phyloP scores from a whole-genome alignment of 2,888 invertebrate genomes.

The Phengaris alcon region DNA sequence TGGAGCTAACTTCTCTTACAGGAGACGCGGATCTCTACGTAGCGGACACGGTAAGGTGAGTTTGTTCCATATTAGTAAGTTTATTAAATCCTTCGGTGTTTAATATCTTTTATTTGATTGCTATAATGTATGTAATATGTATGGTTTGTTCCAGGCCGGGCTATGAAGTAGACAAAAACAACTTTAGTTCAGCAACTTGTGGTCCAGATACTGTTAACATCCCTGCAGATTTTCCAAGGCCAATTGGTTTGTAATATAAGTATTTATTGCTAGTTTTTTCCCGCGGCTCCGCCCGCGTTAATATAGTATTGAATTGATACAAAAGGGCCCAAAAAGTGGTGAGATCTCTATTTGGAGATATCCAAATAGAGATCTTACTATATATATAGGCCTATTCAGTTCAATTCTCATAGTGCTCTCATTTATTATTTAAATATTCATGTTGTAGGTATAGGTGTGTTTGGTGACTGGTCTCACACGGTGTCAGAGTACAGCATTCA shows the following conservation, averaged over 20 bases:
- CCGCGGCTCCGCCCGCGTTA: no score
- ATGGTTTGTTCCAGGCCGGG: constrained; percentile 53
- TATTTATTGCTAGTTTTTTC: background rate
- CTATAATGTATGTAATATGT: background rate
- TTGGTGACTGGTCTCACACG: constrained; percentile 62
- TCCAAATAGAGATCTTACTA: no score
- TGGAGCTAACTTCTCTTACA: constrained; percentile 60
- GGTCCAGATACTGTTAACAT: constrained; percentile 59
- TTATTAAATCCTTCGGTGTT: background rate
- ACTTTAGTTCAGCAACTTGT: constrained; percentile 67
- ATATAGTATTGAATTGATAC: no score
- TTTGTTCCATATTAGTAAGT: background rate
- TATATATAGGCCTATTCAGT: no score
- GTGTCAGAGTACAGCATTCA: constrained; percentile 65
- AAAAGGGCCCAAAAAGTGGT: no score
- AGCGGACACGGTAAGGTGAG: constrained; percentile 61
- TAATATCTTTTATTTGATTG: background rate
- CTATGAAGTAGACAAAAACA: constrained; percentile 61
- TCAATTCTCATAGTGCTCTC: background rate
- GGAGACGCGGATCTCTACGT: constrained; percentile 73
- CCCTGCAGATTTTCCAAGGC: constrained; percentile 62
- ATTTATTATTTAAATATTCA: constrained; percentile 29
- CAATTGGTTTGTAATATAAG: constrained; percentile 51
- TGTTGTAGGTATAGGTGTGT: constrained; percentile 62
- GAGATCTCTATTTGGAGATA: background rate